Evolutionary conservation across 2,797 vertebrate species (phyloP).

Genomic region (Aulostomus chinensis): DNA sequence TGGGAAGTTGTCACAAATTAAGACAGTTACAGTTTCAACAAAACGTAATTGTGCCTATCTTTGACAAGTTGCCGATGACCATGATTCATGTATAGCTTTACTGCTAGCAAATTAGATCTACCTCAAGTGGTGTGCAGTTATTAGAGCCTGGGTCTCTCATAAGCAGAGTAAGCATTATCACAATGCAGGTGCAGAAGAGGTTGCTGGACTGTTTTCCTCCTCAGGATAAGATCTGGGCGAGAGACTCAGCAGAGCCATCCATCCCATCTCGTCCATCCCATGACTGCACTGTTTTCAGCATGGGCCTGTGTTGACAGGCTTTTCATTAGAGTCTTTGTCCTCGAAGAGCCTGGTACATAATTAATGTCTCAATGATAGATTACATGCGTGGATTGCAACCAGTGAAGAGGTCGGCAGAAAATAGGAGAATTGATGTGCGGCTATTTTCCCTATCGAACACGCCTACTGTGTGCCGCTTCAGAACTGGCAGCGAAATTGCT

Average conservation of each 20-base stretch:
- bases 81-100: too few relatives aligned
- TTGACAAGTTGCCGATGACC: too few relatives aligned
- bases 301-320: conserved; percentile 69
- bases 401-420: conserved; percentile 68
- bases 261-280: conserved; percentile 37
- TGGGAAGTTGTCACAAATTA: too few relatives aligned
- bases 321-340: conserved; percentile 81
- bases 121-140: too few relatives aligned
- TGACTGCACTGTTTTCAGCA: conserved; percentile 55
- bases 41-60: too few relatives aligned
- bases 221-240: conserved; percentile 34
- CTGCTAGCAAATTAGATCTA: too few relatives aligned
- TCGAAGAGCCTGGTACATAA: conserved; percentile 77
- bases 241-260: conserved; percentile 31
- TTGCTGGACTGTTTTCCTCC: too few relatives aligned
- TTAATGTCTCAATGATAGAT: conserved; percentile 83
- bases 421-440: conserved; percentile 55
- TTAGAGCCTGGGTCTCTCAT: too few relatives aligned
- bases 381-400: conserved; percentile 72
- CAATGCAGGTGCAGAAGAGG: conserved; percentile 35
- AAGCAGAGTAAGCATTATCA: conserved; percentile 24
- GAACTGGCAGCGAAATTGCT: conserved; percentile 44
- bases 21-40: too few relatives aligned
- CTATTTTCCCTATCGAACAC: conserved; percentile 45
- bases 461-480: conserved; percentile 40